Percentiles rank a stretch among this genome's conserved stretches.
phyloP scores from a whole-genome alignment of 2,888 invertebrate species.

The Rhodophaea formosa region DNA sequence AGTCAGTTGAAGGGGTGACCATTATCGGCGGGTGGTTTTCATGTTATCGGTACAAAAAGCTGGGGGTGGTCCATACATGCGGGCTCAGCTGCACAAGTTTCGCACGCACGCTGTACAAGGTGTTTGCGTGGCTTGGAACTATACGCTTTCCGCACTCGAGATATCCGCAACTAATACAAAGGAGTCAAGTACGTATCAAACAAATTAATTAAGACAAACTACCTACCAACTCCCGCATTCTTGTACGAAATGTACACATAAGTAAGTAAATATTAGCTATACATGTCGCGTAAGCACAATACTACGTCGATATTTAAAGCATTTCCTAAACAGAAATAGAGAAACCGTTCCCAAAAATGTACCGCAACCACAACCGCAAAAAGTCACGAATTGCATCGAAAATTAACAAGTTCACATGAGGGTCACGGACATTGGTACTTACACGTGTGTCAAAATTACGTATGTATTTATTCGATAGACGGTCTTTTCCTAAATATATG shows the following conservation, averaged over 20 bases:
- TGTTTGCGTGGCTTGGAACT: slow-evolving; percentile 35
- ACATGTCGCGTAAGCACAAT: background rate
- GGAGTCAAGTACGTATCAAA: background rate
- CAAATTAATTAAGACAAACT: too few species aligned
- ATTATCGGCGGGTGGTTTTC: slow-evolving; percentile 25
- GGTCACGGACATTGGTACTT: slow-evolving; percentile 9
- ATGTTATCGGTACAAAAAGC: slow-evolving; percentile 46
- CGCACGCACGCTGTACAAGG: slow-evolving; percentile 40
- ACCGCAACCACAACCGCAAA: background rate
- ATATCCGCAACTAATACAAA: slow-evolving; percentile 45
- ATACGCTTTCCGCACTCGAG: slow-evolving; percentile 51
- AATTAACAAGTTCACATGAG: slow-evolving; percentile 14
- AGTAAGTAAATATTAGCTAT: background rate
- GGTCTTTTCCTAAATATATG: background rate
- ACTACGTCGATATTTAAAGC: background rate
- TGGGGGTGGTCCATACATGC: slow-evolving; percentile 71
- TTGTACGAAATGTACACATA: too few species aligned
- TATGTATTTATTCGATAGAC: slow-evolving; percentile 6
- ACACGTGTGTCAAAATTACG: slow-evolving; percentile 8
- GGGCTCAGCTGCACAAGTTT: slow-evolving; percentile 71
- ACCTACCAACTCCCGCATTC: too few species aligned
- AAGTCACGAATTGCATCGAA: slow-evolving; percentile 13
- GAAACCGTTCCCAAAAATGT: background rate
- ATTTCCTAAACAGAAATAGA: background rate
- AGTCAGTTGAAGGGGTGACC: slow-evolving; percentile 14